Percentiles rank a stretch among this genome's conserved stretches.
Evolutionary conservation across 2,888 invertebrate species (phyloP).

Genomic region (Cenopis cana): DNA sequence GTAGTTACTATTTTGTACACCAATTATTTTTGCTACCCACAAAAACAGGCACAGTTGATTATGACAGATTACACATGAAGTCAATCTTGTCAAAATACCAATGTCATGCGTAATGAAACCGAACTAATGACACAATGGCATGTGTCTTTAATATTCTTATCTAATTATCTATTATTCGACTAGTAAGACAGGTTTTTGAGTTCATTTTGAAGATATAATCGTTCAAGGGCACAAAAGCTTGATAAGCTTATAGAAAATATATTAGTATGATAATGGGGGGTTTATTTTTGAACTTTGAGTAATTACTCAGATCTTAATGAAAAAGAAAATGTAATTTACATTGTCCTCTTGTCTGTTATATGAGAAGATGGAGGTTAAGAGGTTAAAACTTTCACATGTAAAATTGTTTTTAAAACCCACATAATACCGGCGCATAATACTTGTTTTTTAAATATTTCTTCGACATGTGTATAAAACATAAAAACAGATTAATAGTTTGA

Average conservation of each 20-base stretch:
- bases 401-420: too few relatives aligned
- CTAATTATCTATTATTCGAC: neutral
- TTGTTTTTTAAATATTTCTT: too few relatives aligned
- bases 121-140: neutral
- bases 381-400: too few relatives aligned
- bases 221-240: too few relatives aligned
- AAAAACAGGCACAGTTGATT: constrained; percentile 4
- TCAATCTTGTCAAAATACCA: constrained; percentile 15
- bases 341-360: too few relatives aligned
- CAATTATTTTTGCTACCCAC: constrained; percentile 6
- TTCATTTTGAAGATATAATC: neutral
- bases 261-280: neutral
- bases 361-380: too few relatives aligned
- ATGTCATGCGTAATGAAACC: neutral
- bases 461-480: too few relatives aligned
- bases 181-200: neutral
- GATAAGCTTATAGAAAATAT: too few relatives aligned
- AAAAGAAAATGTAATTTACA: too few relatives aligned
- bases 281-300: neutral
- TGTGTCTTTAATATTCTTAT: neutral
- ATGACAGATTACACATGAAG: constrained; percentile 9
- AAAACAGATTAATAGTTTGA: too few relatives aligned
- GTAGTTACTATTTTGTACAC: neutral
- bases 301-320: too few relatives aligned
- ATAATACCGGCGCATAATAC: too few relatives aligned